Base-by-base conservation (phyloP, 1,140 invertebrate species). In the Drosophila lini region DNA sequence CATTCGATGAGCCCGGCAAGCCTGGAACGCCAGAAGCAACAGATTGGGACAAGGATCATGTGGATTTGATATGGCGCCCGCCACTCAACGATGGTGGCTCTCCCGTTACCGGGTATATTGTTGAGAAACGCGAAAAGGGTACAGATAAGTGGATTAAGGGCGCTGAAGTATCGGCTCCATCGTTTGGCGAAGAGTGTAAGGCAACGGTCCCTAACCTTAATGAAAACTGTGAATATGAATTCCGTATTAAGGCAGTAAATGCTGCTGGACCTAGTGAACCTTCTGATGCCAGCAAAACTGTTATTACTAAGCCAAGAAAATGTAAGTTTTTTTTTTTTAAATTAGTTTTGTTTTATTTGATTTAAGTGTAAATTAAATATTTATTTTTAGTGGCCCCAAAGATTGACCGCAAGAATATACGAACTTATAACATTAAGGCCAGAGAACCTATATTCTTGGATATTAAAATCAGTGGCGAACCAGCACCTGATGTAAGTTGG, bases 221-320 rank as follows among this genome's bases (percentile, higher is more conserved):
- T 84, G 97, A 98, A 90, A 97, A 97, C 34, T 97, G 98, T 91
- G 97, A 99, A 92, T 99, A 99, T 91, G 97, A 99, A 93, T 99
- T 99, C 94, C 94, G 99, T 50, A 96, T 99, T 6, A 96, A 98
- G 25, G 99, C 98, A 9, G 95, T 98, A 0, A 99, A 99, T 93
- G 98, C 98, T 93, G 98, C 98, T 38, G 98, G 98, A 32, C 96
- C 96, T 44, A 95, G 97, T 57, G 97, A 97, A 89, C 97, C 98
- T 4, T 98, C 97, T 79, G 97, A 99, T 83, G 94, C 96, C 2
- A 98, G 97, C 74, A 97, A 96, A 91, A 95, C 97, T 16, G 96
- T 99, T 65, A 94, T 98, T 61, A 98, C 98, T 2, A 99, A 99
- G 93, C 96, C 97, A 42, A 96, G 97, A 93, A 96, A 96, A 95